A percentile compares a stretch with the other conserved stretches of the same genome.
Evolutionary conservation across 2,888 invertebrate genomes (phyloP).

Genomic region (Aphidius colemani): DNA sequence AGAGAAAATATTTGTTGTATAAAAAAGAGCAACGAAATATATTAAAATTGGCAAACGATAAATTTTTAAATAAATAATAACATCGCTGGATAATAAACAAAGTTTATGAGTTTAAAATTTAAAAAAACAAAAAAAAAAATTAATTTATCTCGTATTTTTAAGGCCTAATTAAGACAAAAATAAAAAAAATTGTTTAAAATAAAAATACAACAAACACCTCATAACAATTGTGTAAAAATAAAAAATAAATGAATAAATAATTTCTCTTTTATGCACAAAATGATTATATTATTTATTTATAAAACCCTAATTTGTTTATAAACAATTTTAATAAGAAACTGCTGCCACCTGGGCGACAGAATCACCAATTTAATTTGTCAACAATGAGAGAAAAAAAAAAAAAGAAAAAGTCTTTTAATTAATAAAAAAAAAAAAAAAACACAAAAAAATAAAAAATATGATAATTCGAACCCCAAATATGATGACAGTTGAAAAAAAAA

Average conservation of each 20-base stretch:
- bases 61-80: constrained; percentile 5
- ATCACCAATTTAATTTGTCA: no score
- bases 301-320: background rate
- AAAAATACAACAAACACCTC: background rate
- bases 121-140: constrained; percentile 27
- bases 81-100: constrained; percentile 4
- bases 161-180: constrained; percentile 45
- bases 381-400: background rate
- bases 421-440: background rate
- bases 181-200: background rate
- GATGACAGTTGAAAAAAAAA: background rate
- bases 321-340: background rate
- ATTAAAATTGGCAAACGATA: no score
- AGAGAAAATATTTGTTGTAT: no score
- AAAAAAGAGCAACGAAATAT: no score
- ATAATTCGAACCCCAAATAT: no score
- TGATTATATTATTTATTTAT: no score
- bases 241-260: no score
- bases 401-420: background rate
- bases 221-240: no score
- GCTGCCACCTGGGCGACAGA: no score
- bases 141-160: constrained; percentile 45
- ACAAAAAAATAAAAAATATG: no score
- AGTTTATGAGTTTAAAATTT: constrained; percentile 35
- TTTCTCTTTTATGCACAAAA: no score